These are phyloP conservation scores for Drosophila triauraria DNA, from an alignment of 1,140 invertebrate genomes.

Conservation along the genomic window DNA sequence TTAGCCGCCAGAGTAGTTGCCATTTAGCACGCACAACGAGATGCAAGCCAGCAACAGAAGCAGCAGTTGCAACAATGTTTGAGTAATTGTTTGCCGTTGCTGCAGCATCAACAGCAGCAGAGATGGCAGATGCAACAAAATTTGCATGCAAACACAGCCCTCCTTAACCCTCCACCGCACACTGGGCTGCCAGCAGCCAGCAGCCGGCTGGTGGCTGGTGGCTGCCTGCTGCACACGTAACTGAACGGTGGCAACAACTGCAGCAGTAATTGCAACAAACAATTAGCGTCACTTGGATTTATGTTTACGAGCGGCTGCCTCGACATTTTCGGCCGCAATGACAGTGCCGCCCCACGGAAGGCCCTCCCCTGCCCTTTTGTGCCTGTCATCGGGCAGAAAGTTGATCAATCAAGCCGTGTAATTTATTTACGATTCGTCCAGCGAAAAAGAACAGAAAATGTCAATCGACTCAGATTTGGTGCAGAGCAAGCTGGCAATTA, in stretches of 20 bases:
- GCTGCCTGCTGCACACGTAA: constrained; percentile 59
- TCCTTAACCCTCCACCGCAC: constrained; percentile 6
- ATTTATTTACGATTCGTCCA: constrained; percentile 42
- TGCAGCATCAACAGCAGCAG: constrained; percentile 50
- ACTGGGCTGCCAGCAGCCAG: constrained; percentile 1
- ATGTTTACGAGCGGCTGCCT: constrained; percentile 74
- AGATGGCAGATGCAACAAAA: constrained; percentile 67
- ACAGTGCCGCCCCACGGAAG: constrained; percentile 13
- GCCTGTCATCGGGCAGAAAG: constrained; percentile 39
- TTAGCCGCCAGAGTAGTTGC: constrained; percentile 73
- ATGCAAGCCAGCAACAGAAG: constrained; percentile 25
- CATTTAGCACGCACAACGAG: constrained; percentile 79
- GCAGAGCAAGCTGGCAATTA: background rate
- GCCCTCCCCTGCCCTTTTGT: background rate
- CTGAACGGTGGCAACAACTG: constrained; percentile 64
- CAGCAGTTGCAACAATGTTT: constrained; percentile 76
- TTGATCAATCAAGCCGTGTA: constrained; percentile 58
- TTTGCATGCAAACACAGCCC: constrained; percentile 68
- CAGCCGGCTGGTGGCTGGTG: background rate
- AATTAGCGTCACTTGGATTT: constrained; percentile 82
- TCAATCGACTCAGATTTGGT: constrained; percentile 13
- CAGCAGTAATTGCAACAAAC: constrained; percentile 82
- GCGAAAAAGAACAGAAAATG: constrained; percentile 22
- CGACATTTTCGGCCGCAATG: constrained; percentile 54
- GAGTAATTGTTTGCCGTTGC: constrained; percentile 78